Evolutionary conservation across 2,888 invertebrate genomes (phyloP).

Genomic region (Cistogaster globosa): DNA sequence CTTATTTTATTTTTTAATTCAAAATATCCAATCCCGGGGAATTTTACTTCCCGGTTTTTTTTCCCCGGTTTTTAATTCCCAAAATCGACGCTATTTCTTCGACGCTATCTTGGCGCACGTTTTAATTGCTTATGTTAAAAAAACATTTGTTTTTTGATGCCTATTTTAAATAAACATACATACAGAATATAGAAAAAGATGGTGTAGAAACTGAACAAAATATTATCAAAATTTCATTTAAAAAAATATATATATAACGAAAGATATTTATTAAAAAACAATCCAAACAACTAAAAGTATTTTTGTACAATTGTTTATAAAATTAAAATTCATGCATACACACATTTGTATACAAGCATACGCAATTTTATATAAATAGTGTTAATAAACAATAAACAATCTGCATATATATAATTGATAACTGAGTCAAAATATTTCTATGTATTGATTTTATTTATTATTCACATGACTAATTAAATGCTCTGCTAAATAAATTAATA

Average conservation of each 20-base stretch:
- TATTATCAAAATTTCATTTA: background rate
- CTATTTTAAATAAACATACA: background rate
- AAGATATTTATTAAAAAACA: background rate
- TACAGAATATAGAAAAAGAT: background rate
- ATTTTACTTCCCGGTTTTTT: too few relatives aligned
- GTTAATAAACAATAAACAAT: too few relatives aligned
- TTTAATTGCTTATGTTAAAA: constrained; percentile 17
- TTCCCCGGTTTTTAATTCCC: too few relatives aligned
- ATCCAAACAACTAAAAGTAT: too few relatives aligned
- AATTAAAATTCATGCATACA: background rate
- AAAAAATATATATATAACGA: background rate
- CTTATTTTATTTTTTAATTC: too few relatives aligned
- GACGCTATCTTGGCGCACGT: too few relatives aligned
- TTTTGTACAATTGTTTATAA: too few relatives aligned
- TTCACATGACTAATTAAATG: constrained; percentile 35
- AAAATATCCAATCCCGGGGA: too few relatives aligned
- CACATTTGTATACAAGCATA: background rate
- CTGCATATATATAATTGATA: background rate
- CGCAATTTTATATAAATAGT: background rate
- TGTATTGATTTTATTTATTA: constrained; percentile 45
- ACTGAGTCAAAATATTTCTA: background rate
- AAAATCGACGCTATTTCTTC: too few relatives aligned
- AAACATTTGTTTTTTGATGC: background rate
- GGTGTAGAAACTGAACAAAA: background rate
- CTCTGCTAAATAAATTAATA: constrained; percentile 17